These are phyloP conservation scores for Ptilorrhoa leucosticta DNA, from an alignment of 2,113 vertebrate genomes.

Conservation along the genomic window DNA sequence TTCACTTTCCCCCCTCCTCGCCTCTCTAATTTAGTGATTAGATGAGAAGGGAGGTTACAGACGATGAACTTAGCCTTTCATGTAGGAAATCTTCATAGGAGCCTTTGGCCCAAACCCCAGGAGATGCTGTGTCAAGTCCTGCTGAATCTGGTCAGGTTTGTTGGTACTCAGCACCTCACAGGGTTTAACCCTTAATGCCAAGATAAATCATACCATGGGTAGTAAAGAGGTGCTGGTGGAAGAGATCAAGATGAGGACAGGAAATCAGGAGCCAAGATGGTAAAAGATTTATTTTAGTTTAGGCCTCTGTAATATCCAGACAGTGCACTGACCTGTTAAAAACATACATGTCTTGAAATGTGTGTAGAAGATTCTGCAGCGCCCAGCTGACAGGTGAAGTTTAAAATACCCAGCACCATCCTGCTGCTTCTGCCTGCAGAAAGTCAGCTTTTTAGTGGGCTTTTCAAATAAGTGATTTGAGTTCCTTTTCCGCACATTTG, in stretches of 20 bases:
- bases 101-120: not conserved
- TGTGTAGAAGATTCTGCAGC: not conserved
- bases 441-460: not conserved
- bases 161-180: not conserved
- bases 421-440: not conserved
- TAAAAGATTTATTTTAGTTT: not conserved
- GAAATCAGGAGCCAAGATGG: not conserved
- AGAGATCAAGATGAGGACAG: not conserved
- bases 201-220: not conserved
- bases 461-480: not conserved
- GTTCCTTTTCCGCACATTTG: accelerated
- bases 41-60: not conserved
- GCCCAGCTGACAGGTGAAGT: accelerated
- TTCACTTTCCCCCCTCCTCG: accelerated
- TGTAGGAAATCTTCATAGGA: not conserved
- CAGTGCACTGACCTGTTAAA: not conserved
- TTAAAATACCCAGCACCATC: not conserved
- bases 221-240: not conserved
- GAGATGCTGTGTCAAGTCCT: not conserved
- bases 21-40: not conserved
- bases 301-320: not conserved
- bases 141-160: not conserved
- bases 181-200: not conserved
- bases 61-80: not conserved
- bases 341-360: not conserved